A percentile compares a stretch with the other conserved stretches of the same genome.
phyloP scores from a whole-genome alignment of 2,797 vertebrate genomes.

The Clangula hyemalis region DNA sequence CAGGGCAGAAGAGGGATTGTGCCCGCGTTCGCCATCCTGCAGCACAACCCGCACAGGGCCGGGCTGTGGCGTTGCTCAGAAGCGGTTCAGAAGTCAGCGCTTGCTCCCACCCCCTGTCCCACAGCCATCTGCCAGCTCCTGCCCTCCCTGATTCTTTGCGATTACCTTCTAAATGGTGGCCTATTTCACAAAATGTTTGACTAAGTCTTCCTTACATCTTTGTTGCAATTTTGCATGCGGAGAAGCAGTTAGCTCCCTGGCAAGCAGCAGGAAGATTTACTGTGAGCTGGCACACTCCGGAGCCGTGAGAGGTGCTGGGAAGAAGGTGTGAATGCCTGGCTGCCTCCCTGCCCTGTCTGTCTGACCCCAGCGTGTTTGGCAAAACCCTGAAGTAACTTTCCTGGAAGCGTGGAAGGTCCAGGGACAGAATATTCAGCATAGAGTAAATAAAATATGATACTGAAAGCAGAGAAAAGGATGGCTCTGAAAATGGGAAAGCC shows the following conservation, averaged over 20 bases:
- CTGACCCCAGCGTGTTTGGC: neutral
- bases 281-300: neutral
- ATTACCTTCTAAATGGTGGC: neutral
- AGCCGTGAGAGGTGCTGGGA: neutral
- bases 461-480: neutral
- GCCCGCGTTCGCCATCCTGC: neutral
- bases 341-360: neutral
- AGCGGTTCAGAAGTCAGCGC: neutral
- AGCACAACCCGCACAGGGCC: neutral
- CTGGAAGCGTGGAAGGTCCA: neutral
- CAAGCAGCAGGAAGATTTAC: neutral
- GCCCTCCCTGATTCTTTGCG: neutral
- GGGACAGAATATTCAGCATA: neutral
- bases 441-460: neutral
- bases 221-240: neutral
- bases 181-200: neutral
- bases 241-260: neutral
- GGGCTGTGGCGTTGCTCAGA: neutral
- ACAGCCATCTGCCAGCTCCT: neutral
- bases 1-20: neutral
- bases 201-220: neutral
- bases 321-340: neutral
- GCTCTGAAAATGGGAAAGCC: neutral
- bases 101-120: neutral
- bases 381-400: conserved; percentile 7